Percentiles rank a stretch among this genome's conserved stretches.
phyloP scores from a whole-genome alignment of 2,113 vertebrate species.

The Phalacrocorax aristotelis region DNA sequence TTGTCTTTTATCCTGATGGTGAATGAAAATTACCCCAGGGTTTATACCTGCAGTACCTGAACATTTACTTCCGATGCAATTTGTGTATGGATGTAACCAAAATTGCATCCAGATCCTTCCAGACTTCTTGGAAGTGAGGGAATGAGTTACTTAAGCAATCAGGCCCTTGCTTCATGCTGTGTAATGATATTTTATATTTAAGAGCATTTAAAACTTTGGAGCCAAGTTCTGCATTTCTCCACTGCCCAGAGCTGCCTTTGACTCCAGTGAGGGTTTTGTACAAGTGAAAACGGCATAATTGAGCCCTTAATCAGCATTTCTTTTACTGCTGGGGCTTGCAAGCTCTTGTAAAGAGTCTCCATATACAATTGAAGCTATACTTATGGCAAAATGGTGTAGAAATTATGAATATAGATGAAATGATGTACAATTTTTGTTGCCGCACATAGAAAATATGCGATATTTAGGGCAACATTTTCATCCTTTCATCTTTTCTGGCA shows the following conservation, averaged over 20 bases:
- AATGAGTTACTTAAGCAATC: background rate
- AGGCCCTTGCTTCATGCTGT: background rate
- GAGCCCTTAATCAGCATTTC: conserved; percentile 56
- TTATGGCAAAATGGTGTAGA: conserved; percentile 54
- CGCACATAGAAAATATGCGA: background rate
- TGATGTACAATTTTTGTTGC: conserved; percentile 29
- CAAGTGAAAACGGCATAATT: conserved; percentile 11
- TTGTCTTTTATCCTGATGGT: background rate
- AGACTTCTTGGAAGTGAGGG: background rate
- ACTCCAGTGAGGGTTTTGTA: background rate
- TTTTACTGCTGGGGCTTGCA: conserved; percentile 45
- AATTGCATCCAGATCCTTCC: background rate
- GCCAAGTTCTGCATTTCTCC: background rate
- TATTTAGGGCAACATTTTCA: conserved; percentile 48
- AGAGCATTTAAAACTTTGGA: background rate
- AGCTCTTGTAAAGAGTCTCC: conserved; percentile 35
- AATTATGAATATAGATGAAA: conserved; percentile 60
- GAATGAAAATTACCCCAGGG: background rate
- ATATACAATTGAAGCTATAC: conserved; percentile 48
- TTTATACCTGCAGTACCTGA: background rate
- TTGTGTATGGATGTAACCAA: background rate
- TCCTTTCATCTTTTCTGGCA: conserved; percentile 60
- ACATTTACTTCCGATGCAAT: background rate
- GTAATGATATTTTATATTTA: background rate
- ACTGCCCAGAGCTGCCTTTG: conserved; percentile 14